phyloP scores from a whole-genome alignment of 2,888 invertebrate species.

The Orthosia gothica region DNA sequence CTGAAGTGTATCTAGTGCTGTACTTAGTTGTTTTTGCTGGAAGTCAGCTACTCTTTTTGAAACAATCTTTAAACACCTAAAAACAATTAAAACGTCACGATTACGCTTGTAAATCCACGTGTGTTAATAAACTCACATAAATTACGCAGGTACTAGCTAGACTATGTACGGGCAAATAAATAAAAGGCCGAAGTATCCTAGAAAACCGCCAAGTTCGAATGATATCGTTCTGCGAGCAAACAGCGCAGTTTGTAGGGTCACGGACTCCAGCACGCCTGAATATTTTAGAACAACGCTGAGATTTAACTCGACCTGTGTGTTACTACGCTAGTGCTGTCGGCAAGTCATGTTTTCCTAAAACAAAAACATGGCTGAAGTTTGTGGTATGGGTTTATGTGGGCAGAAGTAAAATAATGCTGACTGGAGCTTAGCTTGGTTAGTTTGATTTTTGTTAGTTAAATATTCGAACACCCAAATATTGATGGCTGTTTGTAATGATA shows the following conservation, averaged over 20 bases:
- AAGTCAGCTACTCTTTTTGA: background rate
- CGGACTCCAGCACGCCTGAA: slow-evolving; percentile 54
- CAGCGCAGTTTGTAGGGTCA: slow-evolving; percentile 39
- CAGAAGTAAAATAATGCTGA: slow-evolving; percentile 24
- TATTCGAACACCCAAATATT: background rate
- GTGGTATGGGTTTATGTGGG: slow-evolving; percentile 29
- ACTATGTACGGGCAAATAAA: slow-evolving; percentile 16
- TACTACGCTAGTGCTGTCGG: slow-evolving; percentile 23
- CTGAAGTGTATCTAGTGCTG: no score
- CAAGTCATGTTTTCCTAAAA: slow-evolving; percentile 35
- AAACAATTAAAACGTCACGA: no score
- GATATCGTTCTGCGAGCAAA: slow-evolving; percentile 29
- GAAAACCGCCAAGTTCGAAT: slow-evolving; percentile 38
- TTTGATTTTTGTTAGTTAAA: slow-evolving; percentile 16
- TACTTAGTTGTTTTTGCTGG: no score
- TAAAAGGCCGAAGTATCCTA: background rate
- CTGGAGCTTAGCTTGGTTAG: slow-evolving; percentile 22
- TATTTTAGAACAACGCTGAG: slow-evolving; percentile 63
- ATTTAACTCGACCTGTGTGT: slow-evolving; percentile 54
- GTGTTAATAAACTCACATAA: slow-evolving; percentile 1
- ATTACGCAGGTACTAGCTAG: background rate
- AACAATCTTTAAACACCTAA: background rate
- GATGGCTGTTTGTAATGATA: no score
- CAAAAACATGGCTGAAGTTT: slow-evolving; percentile 52
- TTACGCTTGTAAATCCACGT: background rate